Evolutionary conservation across 2,797 vertebrate species (phyloP).

Genomic region (Tapirus indicus): DNA sequence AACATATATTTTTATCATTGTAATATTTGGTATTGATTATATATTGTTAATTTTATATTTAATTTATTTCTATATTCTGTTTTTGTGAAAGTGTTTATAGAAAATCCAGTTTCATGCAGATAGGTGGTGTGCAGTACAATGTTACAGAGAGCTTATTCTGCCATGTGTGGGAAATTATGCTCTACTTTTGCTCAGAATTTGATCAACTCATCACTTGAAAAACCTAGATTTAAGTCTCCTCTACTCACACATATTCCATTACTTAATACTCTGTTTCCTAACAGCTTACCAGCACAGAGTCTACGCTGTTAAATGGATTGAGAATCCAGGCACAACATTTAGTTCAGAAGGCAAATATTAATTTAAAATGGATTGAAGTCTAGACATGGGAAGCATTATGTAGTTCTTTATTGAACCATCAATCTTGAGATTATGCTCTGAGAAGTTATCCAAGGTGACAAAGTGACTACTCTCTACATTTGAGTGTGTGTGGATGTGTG

Average conservation of each 20-base stretch:
- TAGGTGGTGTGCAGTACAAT: not conserved
- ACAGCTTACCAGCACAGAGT: not conserved
- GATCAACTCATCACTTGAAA: not conserved
- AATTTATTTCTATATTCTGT: not conserved
- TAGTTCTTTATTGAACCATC: not conserved
- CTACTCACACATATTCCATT: not conserved
- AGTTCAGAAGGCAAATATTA: not conserved
- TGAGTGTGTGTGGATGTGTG: not conserved
- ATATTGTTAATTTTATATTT: not conserved
- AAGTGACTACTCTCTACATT: not conserved
- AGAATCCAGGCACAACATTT: not conserved
- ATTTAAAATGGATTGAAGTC: not conserved
- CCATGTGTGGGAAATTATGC: not conserved
- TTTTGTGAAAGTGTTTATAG: not conserved
- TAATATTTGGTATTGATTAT: not conserved
- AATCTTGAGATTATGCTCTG: not conserved
- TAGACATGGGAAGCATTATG: not conserved
- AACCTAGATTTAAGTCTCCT: slow-evolving; percentile 3
- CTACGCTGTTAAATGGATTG: not conserved
- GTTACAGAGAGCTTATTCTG: not conserved
- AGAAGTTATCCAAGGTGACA: not conserved
- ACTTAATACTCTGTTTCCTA: slow-evolving; percentile 1
- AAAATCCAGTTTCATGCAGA: not conserved
- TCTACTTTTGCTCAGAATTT: slow-evolving; percentile 1
- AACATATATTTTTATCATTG: not conserved